Evolutionary conservation across 2,113 vertebrate genomes (phyloP).

Genomic region (Mus spicilegus): DNA sequence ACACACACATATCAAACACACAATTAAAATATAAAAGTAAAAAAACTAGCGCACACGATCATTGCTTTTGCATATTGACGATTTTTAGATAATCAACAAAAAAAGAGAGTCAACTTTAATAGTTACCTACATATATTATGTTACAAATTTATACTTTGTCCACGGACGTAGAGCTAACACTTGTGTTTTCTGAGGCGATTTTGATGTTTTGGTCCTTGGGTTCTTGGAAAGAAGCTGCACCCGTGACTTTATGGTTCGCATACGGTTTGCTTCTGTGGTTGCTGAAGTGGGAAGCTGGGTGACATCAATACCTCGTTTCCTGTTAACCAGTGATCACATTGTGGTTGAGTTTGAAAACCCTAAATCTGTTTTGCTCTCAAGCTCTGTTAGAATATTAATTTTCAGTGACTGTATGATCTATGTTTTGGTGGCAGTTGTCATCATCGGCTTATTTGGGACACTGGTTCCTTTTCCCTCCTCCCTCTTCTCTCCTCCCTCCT

Average conservation of each 20-base stretch:
- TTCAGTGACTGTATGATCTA: not conserved
- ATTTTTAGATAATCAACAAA: not conserved
- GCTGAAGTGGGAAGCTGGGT: not conserved
- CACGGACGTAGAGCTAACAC: not conserved
- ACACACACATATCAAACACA: not conserved
- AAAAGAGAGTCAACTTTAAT: not conserved
- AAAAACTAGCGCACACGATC: too few species aligned
- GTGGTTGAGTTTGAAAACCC: not conserved
- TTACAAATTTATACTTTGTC: not conserved
- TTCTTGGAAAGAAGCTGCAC: not conserved
- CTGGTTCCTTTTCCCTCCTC: not conserved
- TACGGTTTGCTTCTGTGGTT: not conserved
- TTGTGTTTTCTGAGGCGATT: constrained; percentile 1
- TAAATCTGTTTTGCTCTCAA: not conserved
- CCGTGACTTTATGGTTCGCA: not conserved
- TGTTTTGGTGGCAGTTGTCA: too few species aligned
- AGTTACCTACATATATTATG: not conserved
- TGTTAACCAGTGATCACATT: not conserved
- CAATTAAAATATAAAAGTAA: not conserved
- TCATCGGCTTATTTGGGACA: not conserved
- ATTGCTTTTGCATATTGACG: not conserved
- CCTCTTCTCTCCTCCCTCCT: too few species aligned
- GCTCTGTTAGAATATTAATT: not conserved
- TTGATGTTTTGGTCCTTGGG: not conserved
- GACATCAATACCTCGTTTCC: not conserved